A percentile compares a stretch with the other conserved stretches of the same genome.
These are phyloP conservation scores for Vipera latastei DNA, from an alignment of 2,797 vertebrate species.

Conservation along the genomic window DNA sequence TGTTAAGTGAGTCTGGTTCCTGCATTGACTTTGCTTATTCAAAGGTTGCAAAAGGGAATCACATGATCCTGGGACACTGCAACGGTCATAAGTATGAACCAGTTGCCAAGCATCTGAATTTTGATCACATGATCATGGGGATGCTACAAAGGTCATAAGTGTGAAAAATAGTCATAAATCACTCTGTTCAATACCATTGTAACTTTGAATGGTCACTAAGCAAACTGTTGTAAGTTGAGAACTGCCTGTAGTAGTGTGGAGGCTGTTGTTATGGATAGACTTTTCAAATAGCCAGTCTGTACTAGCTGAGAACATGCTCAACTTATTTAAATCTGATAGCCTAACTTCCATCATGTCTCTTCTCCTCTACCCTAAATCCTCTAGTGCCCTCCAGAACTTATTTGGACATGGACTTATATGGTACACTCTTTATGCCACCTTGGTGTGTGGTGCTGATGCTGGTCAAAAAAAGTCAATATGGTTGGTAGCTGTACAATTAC, in stretches of 20 bases:
- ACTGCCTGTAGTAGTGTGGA: neutral
- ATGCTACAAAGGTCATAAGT: no score
- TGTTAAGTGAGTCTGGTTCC: no score
- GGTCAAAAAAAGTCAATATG: neutral
- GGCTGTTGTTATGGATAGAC: neutral
- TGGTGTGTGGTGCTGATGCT: neutral
- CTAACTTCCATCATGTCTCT: neutral
- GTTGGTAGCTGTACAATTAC: neutral
- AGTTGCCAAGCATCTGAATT: no score
- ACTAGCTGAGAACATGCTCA: neutral
- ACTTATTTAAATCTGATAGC: neutral
- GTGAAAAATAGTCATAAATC: no score
- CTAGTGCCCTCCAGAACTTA: neutral
- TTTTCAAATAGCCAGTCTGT: neutral
- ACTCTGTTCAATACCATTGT: no score
- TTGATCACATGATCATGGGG: no score
- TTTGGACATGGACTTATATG: neutral
- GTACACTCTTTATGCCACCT: neutral
- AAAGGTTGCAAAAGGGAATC: no score
- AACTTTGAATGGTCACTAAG: no score
- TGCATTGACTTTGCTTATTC: no score
- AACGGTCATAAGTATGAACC: no score
- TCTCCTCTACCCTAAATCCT: neutral
- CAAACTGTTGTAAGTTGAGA: no score
- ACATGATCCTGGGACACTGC: no score